Conservation (phyloP, 2,113 vertebrate genomes). For the Pterophyllum scalare region DNA sequence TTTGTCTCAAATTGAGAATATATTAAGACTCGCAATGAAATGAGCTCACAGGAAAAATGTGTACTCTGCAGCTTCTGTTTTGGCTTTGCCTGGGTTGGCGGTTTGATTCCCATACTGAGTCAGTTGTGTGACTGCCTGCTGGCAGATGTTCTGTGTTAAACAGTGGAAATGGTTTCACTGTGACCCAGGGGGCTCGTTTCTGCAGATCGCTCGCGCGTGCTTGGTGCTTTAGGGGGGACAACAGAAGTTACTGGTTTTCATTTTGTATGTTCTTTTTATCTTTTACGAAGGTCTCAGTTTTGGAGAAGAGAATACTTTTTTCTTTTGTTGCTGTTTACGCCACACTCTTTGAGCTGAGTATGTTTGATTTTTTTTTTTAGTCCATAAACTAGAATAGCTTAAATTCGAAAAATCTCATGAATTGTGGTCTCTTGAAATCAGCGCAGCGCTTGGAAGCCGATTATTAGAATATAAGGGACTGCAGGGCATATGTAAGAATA, state of each 20-base stretch:
- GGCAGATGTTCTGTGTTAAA: slow-evolving; percentile 47
- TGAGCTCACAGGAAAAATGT: neutral
- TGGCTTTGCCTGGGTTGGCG: neutral
- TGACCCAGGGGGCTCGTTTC: slow-evolving; percentile 33
- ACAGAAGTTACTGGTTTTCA: neutral
- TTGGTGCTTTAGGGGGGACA: neutral
- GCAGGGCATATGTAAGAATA: neutral
- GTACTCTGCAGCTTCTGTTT: neutral
- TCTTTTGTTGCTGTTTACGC: neutral
- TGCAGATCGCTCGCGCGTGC: neutral
- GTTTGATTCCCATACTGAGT: neutral
- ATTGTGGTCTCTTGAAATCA: neutral
- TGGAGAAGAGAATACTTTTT: neutral
- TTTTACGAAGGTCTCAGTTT: neutral
- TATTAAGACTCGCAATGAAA: neutral
- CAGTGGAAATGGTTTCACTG: slow-evolving; percentile 20
- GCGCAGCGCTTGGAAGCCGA: neutral
- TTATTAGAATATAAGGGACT: neutral
- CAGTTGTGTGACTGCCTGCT: neutral
- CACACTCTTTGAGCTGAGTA: neutral
- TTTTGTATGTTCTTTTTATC: neutral
- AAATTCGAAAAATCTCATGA: neutral
- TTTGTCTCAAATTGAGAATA: neutral
- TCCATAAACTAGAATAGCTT: neutral
- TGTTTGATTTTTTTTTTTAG: neutral